A percentile compares a stretch with the other conserved stretches of the same genome.
phyloP scores from a whole-genome alignment of 2,797 vertebrate species.

The Balearica regulorum region DNA sequence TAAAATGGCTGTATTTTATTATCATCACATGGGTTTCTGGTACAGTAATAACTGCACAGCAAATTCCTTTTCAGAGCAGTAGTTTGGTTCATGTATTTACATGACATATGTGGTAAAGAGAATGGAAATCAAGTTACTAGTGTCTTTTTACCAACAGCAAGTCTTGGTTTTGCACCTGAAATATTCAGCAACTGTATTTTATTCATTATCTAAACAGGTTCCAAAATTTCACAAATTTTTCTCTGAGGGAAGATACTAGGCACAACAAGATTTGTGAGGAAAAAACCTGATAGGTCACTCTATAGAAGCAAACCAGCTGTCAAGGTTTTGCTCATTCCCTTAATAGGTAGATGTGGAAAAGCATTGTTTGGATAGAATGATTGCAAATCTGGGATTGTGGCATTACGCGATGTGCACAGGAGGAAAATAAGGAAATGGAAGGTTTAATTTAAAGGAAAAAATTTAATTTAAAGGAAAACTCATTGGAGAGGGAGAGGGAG shows the following conservation, averaged over 20 bases:
- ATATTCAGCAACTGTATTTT: background rate
- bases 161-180: background rate
- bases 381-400: background rate
- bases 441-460: background rate
- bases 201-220: background rate
- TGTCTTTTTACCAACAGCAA: background rate
- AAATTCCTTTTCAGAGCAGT: background rate
- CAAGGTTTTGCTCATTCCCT: slow-evolving; percentile 35
- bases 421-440: slow-evolving; percentile 3
- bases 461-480: background rate
- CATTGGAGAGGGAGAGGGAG: background rate
- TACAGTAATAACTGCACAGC: background rate
- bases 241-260: background rate
- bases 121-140: background rate
- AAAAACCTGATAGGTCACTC: background rate
- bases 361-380: slow-evolving; percentile 16
- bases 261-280: background rate
- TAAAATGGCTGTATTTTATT: background rate
- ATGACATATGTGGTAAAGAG: background rate
- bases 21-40: background rate
- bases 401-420: background rate
- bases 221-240: background rate
- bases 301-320: slow-evolving; percentile 41
- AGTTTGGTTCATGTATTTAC: background rate
- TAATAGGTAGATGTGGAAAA: slow-evolving; percentile 13